phyloP scores from a whole-genome alignment of 2,888 invertebrate species.

The Halocaridina rubra region DNA sequence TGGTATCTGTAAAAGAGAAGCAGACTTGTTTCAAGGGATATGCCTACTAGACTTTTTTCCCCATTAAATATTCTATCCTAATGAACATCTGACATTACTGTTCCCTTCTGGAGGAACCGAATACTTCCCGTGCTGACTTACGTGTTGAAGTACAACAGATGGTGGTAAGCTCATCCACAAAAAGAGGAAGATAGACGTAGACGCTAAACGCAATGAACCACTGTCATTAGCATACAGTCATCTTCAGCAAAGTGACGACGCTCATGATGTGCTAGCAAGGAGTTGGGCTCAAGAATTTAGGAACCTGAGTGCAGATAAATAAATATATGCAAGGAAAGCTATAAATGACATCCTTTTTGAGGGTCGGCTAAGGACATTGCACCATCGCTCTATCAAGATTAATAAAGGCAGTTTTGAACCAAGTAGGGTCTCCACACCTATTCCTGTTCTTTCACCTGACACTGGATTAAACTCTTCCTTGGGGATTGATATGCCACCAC shows the following conservation, averaged over 20 bases:
- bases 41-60: not conserved
- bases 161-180: not conserved
- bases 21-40: not conserved
- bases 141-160: not conserved
- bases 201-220: not conserved
- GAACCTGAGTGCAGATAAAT: too few relatives aligned
- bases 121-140: not conserved
- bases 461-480: too few relatives aligned
- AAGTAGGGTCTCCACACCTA: too few relatives aligned
- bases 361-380: too few relatives aligned
- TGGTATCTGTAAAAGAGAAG: not conserved
- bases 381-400: too few relatives aligned
- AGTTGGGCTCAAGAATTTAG: too few relatives aligned
- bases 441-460: too few relatives aligned
- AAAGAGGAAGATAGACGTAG: not conserved
- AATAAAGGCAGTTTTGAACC: too few relatives aligned
- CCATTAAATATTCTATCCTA: not conserved
- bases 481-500: too few relatives aligned
- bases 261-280: not conserved
- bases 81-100: not conserved
- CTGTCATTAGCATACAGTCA: not conserved
- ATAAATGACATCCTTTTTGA: too few relatives aligned
- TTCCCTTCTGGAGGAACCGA: not conserved
- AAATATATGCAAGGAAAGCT: too few relatives aligned
- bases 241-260: constrained; percentile 18